Base-by-base conservation (phyloP, 1,140 invertebrate species). In the Sycophaga agraensis region DNA sequence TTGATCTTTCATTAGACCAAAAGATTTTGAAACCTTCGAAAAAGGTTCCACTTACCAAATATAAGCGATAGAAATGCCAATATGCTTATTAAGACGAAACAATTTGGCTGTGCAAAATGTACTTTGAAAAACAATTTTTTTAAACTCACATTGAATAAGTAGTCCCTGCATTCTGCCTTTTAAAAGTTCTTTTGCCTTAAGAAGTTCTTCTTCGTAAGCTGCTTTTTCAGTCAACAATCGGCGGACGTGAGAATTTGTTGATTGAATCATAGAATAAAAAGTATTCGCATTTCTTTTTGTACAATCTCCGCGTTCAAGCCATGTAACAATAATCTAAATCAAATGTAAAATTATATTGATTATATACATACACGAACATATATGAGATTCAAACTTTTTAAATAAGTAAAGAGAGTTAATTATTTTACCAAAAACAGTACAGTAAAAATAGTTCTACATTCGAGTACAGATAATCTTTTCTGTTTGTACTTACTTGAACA, bases 231-330 rank as follows among this genome's bases (percentile, higher is more conserved):
- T 87, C 31, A 93, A 84, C 2, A 98, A 80, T 42, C 93, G 81
- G 14, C 93, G 82, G 0, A 96, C 89, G 68, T 97, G 94, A 3
- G 92, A 91, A 78, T 97, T 95, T 0, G 90, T 92, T 14, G 91
- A 92, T 78, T 98, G 94, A 57, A 98, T 92, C 88, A 98, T 91
- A 1, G 91, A 92, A 76, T 97, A 97, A 79, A 98, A 97, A 1
- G 85, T 86, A 70, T 91, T 93, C 0, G 91, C 86, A 75, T 94
- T 96, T 49, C 89, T 84, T 76, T 96, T 95, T 62, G 84, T 91
- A 70, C 93, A 96, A 71, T 96, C 93, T 4, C 94, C 95, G 16
- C 92, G 86, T 72, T 96, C 93, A 66, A 97, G 73, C 95, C 95
- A 97, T 0, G 88, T 88, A 0, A 90, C 87, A 2, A 95, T 85